A percentile compares a stretch with the other conserved stretches of the same genome.
These are phyloP conservation scores for Rhogogaster chlorosoma DNA, from an alignment of 2,888 invertebrate genomes.

Conservation along the genomic window DNA sequence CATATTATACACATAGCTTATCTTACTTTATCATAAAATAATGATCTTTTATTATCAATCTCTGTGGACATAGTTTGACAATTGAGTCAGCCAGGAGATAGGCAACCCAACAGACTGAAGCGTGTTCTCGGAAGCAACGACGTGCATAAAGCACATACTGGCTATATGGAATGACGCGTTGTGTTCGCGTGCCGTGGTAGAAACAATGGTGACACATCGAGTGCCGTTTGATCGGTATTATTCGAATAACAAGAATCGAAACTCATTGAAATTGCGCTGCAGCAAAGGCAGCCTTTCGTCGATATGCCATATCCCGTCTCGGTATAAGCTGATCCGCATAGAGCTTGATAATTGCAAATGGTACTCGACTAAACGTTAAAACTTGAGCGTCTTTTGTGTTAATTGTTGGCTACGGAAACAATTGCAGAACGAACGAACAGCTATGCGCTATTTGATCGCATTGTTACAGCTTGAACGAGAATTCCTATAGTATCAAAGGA, in stretches of 20 bases:
- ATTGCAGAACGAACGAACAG: constrained; percentile 26
- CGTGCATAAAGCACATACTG: background rate
- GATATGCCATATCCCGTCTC: background rate
- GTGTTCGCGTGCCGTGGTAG: background rate
- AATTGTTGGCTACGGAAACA: constrained; percentile 36
- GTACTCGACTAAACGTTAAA: constrained; percentile 45
- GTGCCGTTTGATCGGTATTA: constrained; percentile 30
- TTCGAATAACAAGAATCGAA: constrained; percentile 20
- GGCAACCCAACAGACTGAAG: background rate
- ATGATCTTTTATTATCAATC: background rate
- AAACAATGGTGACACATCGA: constrained; percentile 34
- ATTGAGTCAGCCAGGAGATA: background rate
- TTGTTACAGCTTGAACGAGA: constrained; percentile 27
- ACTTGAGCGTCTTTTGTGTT: constrained; percentile 31
- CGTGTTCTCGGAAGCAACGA: background rate
- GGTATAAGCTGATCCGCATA: background rate
- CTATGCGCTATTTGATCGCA: background rate
- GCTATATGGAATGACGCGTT: background rate
- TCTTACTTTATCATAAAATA: background rate
- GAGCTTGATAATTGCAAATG: background rate
- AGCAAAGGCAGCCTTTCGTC: background rate
- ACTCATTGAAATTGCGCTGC: background rate
- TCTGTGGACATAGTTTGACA: background rate
- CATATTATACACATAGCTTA: background rate
- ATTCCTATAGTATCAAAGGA: constrained; percentile 31